phyloP scores from a whole-genome alignment of 2,113 vertebrate genomes.

The Xenopus laevis region DNA sequence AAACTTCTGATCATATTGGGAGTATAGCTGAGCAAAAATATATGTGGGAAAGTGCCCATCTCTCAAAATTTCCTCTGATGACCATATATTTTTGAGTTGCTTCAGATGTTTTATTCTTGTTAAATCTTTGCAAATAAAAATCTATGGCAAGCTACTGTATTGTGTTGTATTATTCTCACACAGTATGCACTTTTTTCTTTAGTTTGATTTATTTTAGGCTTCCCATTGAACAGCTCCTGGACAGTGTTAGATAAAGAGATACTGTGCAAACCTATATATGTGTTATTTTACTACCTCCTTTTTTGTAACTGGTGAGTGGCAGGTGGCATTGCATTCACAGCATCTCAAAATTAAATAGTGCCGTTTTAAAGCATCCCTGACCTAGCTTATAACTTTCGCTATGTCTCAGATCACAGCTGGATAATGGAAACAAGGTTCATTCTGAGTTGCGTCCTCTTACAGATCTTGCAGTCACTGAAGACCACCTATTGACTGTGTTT shows the following conservation, averaged over 20 bases:
- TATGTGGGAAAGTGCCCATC: too few relatives aligned
- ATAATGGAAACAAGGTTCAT: conserved; percentile 31
- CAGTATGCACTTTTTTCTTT: not conserved
- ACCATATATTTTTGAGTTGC: too few relatives aligned
- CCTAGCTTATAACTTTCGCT: conserved; percentile 36
- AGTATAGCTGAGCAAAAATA: too few relatives aligned
- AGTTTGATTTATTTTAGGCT: not conserved
- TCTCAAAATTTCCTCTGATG: too few relatives aligned
- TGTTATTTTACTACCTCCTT: conserved; percentile 21
- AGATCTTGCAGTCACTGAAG: conserved; percentile 30
- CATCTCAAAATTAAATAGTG: conserved; percentile 28
- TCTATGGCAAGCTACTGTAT: too few relatives aligned
- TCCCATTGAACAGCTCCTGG: not conserved
- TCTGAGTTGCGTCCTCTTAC: conserved; percentile 42
- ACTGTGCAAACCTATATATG: conserved; percentile 14
- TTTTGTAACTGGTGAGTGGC: conserved; percentile 27
- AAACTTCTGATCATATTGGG: too few relatives aligned
- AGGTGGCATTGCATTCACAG: conserved; percentile 5
- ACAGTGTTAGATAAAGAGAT: not conserved
- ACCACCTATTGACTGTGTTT: conserved; percentile 11
- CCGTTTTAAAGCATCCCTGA: conserved; percentile 23
- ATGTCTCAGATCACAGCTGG: conserved; percentile 36
- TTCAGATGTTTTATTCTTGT: too few relatives aligned
- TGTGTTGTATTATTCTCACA: not conserved
- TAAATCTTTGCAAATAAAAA: too few relatives aligned